These are phyloP conservation scores for Drosophila murphyi DNA, from an alignment of 1,140 invertebrate species.

Conservation along the genomic window DNA sequence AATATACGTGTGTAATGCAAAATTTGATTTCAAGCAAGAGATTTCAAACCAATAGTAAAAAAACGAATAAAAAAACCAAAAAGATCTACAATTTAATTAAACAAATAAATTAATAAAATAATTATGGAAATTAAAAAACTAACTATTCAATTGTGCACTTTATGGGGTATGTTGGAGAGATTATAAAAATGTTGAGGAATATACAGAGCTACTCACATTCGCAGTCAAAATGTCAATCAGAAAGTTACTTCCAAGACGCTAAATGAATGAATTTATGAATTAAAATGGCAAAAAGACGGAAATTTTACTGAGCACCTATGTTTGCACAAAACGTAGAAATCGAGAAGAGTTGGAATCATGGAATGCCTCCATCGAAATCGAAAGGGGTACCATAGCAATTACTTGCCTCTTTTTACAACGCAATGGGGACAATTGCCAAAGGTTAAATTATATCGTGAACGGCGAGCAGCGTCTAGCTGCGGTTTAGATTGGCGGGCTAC, in stretches of 20 bases:
- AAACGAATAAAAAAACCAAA: conserved; percentile 17
- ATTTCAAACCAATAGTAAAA: conserved; percentile 21
- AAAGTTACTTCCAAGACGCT: too few relatives aligned
- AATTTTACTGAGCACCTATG: too few relatives aligned
- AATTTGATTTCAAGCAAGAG: conserved; percentile 55
- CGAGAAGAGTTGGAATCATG: neutral
- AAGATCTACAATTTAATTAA: conserved; percentile 66
- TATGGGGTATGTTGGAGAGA: neutral
- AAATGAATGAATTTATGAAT: too few relatives aligned
- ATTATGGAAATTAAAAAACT: conserved; percentile 58
- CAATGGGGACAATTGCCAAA: conserved; percentile 60
- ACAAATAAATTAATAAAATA: conserved; percentile 78
- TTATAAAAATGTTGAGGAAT: too few relatives aligned
- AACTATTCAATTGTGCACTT: neutral
- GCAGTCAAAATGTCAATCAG: too few relatives aligned
- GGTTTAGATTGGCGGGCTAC: conserved; percentile 78
- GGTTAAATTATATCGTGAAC: conserved; percentile 48
- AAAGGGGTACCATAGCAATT: conserved; percentile 34
- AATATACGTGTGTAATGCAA: conserved; percentile 54
- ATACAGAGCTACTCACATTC: too few relatives aligned
- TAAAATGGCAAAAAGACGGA: neutral
- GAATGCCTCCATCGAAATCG: neutral
- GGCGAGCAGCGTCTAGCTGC: conserved; percentile 50
- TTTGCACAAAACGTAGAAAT: neutral
- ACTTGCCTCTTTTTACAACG: conserved; percentile 54